Conservation (phyloP, 1,140 invertebrate genomes). For the Armadillidium nasatum region DNA sequence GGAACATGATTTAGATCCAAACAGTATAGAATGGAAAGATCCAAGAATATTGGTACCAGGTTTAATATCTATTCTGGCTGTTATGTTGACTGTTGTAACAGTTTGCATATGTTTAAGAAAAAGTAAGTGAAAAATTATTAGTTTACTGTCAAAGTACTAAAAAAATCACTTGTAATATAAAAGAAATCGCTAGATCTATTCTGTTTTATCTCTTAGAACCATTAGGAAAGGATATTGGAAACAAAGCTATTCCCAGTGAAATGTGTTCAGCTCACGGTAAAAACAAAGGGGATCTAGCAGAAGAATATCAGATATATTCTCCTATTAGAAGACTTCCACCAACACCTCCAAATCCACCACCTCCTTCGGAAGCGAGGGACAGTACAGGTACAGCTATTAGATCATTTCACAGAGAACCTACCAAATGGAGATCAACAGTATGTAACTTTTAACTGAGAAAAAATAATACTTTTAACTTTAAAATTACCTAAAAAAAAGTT, state of each 20-base stretch:
- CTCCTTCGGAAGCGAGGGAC: neutral
- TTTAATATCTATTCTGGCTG: conserved; percentile 59
- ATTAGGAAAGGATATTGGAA: neutral
- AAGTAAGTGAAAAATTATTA: conserved; percentile 54
- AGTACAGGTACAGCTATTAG: neutral
- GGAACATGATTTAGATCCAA: neutral
- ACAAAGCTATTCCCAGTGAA: neutral
- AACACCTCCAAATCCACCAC: neutral
- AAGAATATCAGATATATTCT: neutral
- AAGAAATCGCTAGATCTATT: neutral
- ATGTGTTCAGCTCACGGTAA: neutral
- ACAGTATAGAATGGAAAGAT: conserved; percentile 22
- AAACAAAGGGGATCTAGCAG: neutral
- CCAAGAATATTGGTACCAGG: conserved; percentile 65
- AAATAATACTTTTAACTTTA: too few relatives aligned
- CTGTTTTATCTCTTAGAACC: conserved; percentile 1
- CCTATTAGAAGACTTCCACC: conserved; percentile 1
- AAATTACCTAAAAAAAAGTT: too few relatives aligned
- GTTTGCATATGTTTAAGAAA: conserved; percentile 60
- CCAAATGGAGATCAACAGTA: too few relatives aligned
- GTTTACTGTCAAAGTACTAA: neutral
- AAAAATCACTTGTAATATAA: neutral
- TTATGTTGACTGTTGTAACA: conserved; percentile 58
- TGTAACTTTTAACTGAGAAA: too few relatives aligned
- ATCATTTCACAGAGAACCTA: too few relatives aligned